phyloP scores from a whole-genome alignment of 2,888 invertebrate genomes.

The Sphaerophoria taeniata region DNA sequence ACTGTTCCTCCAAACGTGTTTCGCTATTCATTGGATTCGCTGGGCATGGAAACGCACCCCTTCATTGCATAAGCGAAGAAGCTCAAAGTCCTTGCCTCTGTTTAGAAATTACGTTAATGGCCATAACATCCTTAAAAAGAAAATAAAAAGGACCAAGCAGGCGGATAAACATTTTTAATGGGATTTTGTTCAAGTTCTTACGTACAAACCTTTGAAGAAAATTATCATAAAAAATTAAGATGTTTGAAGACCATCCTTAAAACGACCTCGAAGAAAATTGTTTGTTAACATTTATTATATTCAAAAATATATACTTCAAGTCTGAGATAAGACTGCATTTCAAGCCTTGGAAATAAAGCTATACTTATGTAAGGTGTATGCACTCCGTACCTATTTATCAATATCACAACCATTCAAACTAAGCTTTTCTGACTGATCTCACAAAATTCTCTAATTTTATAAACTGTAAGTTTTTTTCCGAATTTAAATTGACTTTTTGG shows the following conservation, averaged over 20 bases:
- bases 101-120: constrained; percentile 78
- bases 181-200: constrained; percentile 55
- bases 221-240: constrained; percentile 19
- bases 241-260: neutral
- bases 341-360: too few species aligned
- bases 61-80: constrained; percentile 56
- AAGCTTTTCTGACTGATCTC: too few species aligned
- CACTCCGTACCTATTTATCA: too few species aligned
- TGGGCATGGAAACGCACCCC: constrained; percentile 65
- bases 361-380: too few species aligned
- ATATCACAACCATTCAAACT: too few species aligned
- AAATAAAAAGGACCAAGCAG: constrained; percentile 21
- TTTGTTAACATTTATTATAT: neutral
- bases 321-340: too few species aligned
- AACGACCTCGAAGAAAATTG: constrained; percentile 9
- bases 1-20: constrained; percentile 29
- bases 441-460: too few species aligned
- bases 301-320: too few species aligned
- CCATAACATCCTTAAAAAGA: constrained; percentile 76
- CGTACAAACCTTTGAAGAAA: constrained; percentile 20
- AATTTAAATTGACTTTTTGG: too few species aligned
- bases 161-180: constrained; percentile 59
- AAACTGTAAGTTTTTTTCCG: too few species aligned
- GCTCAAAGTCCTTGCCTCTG: constrained; percentile 39
- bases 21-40: constrained; percentile 59